Evolutionary conservation across 2,888 invertebrate species (phyloP), one percentile per base, ranked within the genome.

Genomic region (Eupithecia centaureata): DNA sequence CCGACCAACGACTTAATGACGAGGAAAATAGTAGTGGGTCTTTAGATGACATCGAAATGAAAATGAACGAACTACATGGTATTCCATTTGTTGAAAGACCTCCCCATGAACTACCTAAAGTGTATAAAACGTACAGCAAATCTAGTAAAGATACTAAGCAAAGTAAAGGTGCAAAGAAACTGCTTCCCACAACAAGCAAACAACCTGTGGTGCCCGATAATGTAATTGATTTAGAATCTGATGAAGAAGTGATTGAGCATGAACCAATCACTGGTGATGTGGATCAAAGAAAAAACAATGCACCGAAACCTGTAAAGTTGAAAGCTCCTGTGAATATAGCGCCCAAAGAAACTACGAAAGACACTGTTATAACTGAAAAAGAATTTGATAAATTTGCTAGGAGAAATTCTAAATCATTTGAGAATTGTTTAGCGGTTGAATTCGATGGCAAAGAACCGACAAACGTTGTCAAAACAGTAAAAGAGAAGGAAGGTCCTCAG

Each of bases 11-110:
- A 70, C 79, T 76, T 70, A 76, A 70, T 12, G 58, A 62, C 28
- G 68, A 70, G 74, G 77, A 79, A 58, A 65, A 79, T 73, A 27
- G 66, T 63, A 70, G 63, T 33, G 66, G 63, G 52, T 77, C 82
- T 5, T 76, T 91, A 56, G 91, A 92, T 72, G 90, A 87, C 54
- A 90, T 93, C 67, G 92, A 93, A 84, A 89, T 86, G 83, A 89
- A 92, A 80, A 92, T 93, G 92, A 92, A 92, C 68, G 92, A 92
- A 76, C 78, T 92, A 64, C 93, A 93, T 71, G 93, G 93, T 18
- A 90, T 91, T 42, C 89, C 89, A 33, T 89, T 88, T 68, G 84
- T 88, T 15, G 91, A 91, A 76, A 81, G 88, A 73, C 88, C 90
- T 28, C 78, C 83, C 2, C 87, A 90, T 74, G 88, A 91, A 76